A percentile compares a stretch with the other conserved stretches of the same genome.
Conservation (phyloP, 2,797 vertebrate species). For the Steatocranus sp. region DNA sequence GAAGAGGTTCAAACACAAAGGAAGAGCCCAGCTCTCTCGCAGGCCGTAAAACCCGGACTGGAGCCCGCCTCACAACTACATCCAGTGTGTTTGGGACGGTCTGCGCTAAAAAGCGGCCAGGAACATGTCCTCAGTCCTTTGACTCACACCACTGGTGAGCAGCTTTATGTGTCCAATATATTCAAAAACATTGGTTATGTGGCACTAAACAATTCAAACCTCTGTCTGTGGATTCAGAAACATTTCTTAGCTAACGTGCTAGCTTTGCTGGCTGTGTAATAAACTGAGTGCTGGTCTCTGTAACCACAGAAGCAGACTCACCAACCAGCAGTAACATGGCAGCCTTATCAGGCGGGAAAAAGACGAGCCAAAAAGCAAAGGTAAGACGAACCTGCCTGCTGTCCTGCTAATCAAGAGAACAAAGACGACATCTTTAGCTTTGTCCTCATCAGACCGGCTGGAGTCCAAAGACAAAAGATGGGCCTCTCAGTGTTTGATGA, state of each 20-base stretch:
- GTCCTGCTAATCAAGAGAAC: neutral
- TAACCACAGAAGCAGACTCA: neutral
- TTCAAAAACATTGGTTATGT: neutral
- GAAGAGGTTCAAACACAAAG: constrained; percentile 51
- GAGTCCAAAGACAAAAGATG: neutral
- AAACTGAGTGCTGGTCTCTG: neutral
- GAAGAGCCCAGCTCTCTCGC: neutral
- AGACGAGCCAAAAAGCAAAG: neutral
- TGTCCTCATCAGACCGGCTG: neutral
- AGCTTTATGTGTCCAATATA: neutral
- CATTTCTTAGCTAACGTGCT: neutral
- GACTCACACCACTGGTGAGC: neutral
- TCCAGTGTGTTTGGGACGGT: neutral
- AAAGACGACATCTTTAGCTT: neutral
- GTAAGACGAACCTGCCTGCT: neutral
- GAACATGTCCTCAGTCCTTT: neutral
- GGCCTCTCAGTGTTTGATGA: neutral
- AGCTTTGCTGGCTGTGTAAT: neutral
- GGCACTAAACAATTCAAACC: neutral
- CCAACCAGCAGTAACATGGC: neutral
- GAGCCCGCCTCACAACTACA: neutral
- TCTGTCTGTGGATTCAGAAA: neutral
- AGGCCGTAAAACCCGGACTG: constrained; percentile 32
- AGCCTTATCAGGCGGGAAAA: neutral
- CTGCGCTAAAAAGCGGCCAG: neutral